These are phyloP conservation scores for Nibea coibor DNA, from an alignment of 2,113 vertebrate species.

Conservation along the genomic window DNA sequence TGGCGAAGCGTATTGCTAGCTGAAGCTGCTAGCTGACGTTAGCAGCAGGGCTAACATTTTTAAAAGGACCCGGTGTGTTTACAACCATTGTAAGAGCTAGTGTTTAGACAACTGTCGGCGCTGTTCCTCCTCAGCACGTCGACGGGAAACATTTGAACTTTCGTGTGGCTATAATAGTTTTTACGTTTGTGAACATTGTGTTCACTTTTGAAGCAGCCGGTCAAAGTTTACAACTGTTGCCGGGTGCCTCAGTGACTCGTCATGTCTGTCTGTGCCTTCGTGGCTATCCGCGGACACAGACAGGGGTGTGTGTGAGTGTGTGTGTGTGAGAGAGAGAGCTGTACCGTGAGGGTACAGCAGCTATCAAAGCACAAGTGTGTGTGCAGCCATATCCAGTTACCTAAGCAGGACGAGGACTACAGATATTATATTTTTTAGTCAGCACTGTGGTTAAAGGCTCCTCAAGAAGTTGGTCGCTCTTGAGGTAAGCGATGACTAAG, in stretches of 20 bases:
- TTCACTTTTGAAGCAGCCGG: not conserved
- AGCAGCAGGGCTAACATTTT: constrained; percentile 40
- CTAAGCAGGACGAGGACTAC: too few relatives aligned
- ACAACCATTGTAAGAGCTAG: not conserved
- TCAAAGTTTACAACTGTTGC: constrained; percentile 24
- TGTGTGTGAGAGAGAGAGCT: too few relatives aligned
- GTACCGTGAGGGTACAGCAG: accelerated
- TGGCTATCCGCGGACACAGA: not conserved
- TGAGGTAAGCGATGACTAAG: too few relatives aligned
- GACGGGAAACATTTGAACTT: accelerated
- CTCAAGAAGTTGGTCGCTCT: not conserved
- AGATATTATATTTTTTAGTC: not conserved
- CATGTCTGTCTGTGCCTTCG: not conserved
- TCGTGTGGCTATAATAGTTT: not conserved
- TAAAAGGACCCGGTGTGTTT: not conserved
- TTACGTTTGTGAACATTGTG: not conserved
- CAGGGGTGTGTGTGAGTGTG: not conserved
- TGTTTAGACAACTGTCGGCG: not conserved
- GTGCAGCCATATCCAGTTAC: too few relatives aligned
- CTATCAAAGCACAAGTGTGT: too few relatives aligned
- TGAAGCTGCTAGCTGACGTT: constrained; percentile 44
- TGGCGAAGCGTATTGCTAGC: not conserved
- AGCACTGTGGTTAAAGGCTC: not conserved
- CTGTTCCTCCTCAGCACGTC: accelerated
- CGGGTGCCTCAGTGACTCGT: not conserved